Evolutionary conservation across 2,113 vertebrate genomes (phyloP).

Genomic region (Sturnus vulgaris): DNA sequence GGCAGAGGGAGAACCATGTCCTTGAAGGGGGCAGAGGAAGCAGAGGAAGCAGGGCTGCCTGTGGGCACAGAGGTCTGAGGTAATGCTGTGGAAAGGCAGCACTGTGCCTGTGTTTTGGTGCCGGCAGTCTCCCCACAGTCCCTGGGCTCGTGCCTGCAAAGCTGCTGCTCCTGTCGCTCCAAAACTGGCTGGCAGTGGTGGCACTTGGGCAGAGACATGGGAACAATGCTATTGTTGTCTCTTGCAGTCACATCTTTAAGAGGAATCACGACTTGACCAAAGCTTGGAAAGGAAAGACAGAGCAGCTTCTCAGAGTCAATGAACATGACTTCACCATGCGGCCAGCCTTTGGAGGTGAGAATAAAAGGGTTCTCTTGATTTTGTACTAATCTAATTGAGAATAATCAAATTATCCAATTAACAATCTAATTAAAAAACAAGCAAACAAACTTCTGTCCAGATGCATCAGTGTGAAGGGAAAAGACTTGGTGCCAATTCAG

Average conservation of each 20-base stretch:
- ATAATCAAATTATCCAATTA: not conserved
- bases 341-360: conserved; percentile 90
- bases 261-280: conserved; percentile 86
- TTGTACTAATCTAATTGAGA: not conserved
- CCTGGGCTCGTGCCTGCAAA: not conserved
- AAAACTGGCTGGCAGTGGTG: rapidly evolving
- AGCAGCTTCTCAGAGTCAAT: conserved; percentile 85
- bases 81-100: not conserved
- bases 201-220: rapidly evolving
- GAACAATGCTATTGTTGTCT: not conserved
- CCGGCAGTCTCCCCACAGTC: not conserved
- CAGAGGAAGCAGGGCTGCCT: not conserved
- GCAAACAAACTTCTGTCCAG: not conserved
- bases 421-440: not conserved
- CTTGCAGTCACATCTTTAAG: conserved; percentile 80
- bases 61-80: not conserved
- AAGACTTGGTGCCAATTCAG: not conserved
- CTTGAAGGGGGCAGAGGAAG: not conserved
- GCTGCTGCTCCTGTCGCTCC: rapidly evolving
- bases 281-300: conserved; percentile 75
- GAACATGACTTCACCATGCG: conserved; percentile 95
- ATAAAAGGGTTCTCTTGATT: not conserved
- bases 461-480: not conserved
- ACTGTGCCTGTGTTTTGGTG: rapidly evolving
- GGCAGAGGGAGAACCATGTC: not conserved